A percentile compares a stretch with the other conserved stretches of the same genome.
phyloP scores from a whole-genome alignment of 2,888 invertebrate species.

The Lordiphosa andalusiaca region DNA sequence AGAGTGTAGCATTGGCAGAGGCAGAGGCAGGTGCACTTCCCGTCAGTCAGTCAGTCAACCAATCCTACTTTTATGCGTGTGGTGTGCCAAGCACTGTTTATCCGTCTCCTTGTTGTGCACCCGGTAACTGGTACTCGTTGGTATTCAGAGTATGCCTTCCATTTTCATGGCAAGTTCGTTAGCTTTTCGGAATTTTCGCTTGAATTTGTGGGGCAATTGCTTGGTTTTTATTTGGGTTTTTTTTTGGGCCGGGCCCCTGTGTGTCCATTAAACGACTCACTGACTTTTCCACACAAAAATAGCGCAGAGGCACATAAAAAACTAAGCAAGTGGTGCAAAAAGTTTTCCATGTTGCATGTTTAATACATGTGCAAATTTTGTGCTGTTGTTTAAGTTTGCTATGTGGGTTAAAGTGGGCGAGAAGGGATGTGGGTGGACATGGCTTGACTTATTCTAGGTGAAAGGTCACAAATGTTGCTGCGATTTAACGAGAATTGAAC shows the following conservation, averaged over 20 bases:
- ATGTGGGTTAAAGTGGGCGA: conserved; percentile 21
- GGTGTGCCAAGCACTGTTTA: no score
- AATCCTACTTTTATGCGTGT: conserved; percentile 28
- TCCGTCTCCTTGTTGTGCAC: conserved; percentile 15
- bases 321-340: conserved; percentile 26
- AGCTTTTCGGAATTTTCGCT: conserved; percentile 53
- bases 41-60: conserved; percentile 27
- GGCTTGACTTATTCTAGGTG: conserved; percentile 1
- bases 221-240: conserved; percentile 37
- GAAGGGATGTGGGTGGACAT: conserved; percentile 19
- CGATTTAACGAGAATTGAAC: not conserved
- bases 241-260: conserved; percentile 11
- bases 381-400: conserved; percentile 20
- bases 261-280: conserved; percentile 36
- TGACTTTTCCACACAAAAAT: conserved; percentile 34
- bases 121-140: conserved; percentile 70
- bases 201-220: conserved; percentile 65
- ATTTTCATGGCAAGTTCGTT: conserved; percentile 64
- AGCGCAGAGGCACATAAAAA: conserved; percentile 24
- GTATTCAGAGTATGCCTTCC: conserved; percentile 63
- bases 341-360: conserved; percentile 23
- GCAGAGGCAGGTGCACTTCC: conserved; percentile 49
- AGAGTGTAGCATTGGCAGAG: conserved; percentile 14
- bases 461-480: conserved; percentile 2
- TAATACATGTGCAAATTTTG: conserved; percentile 34